Conservation (phyloP, 1,140 invertebrate genomes). For the Agrypnia vestita region DNA sequence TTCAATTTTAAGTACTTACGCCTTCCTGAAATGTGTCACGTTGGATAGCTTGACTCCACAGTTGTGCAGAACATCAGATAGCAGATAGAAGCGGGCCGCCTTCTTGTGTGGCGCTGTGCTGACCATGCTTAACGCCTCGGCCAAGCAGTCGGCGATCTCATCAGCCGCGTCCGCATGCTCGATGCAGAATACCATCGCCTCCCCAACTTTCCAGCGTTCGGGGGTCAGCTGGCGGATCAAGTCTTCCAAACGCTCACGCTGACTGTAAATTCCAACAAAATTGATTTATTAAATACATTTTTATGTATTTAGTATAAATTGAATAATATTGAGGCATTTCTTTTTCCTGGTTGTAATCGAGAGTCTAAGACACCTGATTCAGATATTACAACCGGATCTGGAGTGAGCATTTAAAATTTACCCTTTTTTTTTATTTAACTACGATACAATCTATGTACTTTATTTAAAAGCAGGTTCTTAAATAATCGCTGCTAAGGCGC, state of each 20-base stretch:
- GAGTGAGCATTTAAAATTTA: too few relatives aligned
- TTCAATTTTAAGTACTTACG: conserved; percentile 73
- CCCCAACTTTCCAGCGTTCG: conserved; percentile 89
- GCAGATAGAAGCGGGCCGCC: conserved; percentile 94
- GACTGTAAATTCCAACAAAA: conserved; percentile 70
- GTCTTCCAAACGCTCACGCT: conserved; percentile 94
- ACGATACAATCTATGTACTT: too few relatives aligned
- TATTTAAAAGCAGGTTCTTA: too few relatives aligned
- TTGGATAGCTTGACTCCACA: conserved; percentile 96
- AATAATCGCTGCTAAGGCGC: too few relatives aligned
- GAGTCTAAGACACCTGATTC: too few relatives aligned
- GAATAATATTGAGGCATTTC: too few relatives aligned
- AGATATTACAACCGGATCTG: too few relatives aligned
- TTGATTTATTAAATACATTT: too few relatives aligned
- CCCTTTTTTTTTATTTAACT: too few relatives aligned
- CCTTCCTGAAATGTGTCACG: conserved; percentile 95
- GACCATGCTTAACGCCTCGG: conserved; percentile 86
- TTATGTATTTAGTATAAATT: too few relatives aligned
- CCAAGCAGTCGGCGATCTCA: conserved; percentile 95
- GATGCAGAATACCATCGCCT: conserved; percentile 98
- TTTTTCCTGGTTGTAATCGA: too few relatives aligned
- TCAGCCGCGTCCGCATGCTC: conserved; percentile 98
- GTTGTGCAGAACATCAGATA: conserved; percentile 98
- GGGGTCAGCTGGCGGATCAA: conserved; percentile 91
- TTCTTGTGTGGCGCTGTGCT: conserved; percentile 91